Evolutionary conservation across 2,113 vertebrate species (phyloP).

Genomic region (Papio anubis): DNA sequence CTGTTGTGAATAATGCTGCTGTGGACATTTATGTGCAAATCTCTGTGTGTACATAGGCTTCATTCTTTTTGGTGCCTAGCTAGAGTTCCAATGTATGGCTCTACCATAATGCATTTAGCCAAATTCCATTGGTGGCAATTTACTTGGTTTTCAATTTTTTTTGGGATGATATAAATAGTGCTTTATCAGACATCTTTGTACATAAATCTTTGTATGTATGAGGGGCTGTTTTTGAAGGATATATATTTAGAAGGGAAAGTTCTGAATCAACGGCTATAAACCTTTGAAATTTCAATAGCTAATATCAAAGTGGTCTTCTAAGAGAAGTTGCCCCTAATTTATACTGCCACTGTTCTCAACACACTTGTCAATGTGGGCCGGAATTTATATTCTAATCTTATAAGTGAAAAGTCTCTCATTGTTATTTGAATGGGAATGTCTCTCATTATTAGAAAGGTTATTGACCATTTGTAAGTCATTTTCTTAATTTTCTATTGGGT

Average conservation of each 20-base stretch:
- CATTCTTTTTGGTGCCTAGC: background rate
- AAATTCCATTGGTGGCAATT: background rate
- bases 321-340: background rate
- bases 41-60: background rate
- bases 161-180: background rate
- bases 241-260: background rate
- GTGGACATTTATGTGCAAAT: background rate
- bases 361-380: background rate
- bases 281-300: conserved; percentile 14
- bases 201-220: background rate
- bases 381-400: background rate
- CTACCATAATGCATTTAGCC: background rate
- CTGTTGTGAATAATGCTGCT: background rate
- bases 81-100: background rate
- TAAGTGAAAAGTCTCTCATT: background rate
- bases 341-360: background rate
- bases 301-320: background rate
- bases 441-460: background rate
- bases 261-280: conserved; percentile 22
- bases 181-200: background rate
- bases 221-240: background rate
- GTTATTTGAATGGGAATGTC: background rate
- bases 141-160: conserved; percentile 5
- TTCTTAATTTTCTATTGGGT: background rate
- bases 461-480: background rate